A percentile compares a stretch with the other conserved stretches of the same genome.
Evolutionary conservation across 1,140 invertebrate species (phyloP).

Genomic region (Magallana angulata): DNA sequence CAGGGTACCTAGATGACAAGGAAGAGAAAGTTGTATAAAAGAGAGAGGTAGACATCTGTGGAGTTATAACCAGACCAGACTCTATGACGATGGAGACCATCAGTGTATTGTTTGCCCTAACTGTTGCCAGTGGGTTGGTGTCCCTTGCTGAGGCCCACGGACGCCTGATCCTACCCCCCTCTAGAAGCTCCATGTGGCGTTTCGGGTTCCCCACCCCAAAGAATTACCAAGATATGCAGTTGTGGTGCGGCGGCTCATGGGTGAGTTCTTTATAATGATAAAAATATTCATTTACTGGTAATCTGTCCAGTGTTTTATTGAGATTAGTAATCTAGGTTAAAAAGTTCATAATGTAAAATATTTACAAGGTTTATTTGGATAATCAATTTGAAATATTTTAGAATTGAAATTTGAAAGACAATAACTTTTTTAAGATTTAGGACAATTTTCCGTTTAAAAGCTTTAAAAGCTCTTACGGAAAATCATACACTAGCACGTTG

Average conservation of each 20-base stretch:
- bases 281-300: not conserved
- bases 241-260: constrained; percentile 86
- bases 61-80: not conserved
- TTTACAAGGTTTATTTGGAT: too few relatives aligned
- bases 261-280: constrained; percentile 33
- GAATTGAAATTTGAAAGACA: too few relatives aligned
- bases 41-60: too few relatives aligned
- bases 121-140: not conserved
- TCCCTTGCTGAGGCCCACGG: constrained; percentile 84
- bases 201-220: constrained; percentile 94
- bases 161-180: constrained; percentile 92
- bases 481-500: too few relatives aligned
- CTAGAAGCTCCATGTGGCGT: constrained; percentile 96
- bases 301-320: not conserved
- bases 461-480: too few relatives aligned
- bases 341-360: too few relatives aligned
- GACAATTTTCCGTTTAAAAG: too few relatives aligned
- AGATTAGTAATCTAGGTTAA: too few relatives aligned
- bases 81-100: not conserved
- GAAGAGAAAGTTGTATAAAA: too few relatives aligned
- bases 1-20: too few relatives aligned
- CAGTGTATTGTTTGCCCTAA: not conserved
- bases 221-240: constrained; percentile 95
- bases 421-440: too few relatives aligned
- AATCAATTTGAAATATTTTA: too few relatives aligned